A percentile compares a stretch with the other conserved stretches of the same genome.
phyloP scores from a whole-genome alignment of 2,113 vertebrate species.

The Scolopax mira region DNA sequence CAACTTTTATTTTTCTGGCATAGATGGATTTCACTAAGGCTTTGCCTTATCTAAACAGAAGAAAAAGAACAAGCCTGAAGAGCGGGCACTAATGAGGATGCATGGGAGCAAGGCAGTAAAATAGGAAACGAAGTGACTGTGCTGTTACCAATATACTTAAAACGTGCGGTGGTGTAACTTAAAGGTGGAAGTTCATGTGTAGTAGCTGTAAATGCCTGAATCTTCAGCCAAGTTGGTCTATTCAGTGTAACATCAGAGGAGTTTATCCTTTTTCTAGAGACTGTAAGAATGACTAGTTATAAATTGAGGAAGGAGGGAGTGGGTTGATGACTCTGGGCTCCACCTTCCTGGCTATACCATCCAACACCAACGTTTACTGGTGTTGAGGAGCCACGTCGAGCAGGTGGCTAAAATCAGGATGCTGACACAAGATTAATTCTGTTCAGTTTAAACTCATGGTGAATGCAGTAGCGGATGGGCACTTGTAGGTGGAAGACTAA shows the following conservation, averaged over 20 bases:
- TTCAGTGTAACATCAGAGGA: not conserved
- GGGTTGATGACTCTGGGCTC: not conserved
- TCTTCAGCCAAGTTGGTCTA: not conserved
- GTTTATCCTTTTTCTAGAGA: not conserved
- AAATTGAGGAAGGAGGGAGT: not conserved
- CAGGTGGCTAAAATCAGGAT: not conserved
- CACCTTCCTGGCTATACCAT: not conserved
- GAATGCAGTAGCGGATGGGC: not conserved
- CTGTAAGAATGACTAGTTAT: not conserved
- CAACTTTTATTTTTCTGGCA: not conserved
- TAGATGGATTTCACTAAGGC: not conserved
- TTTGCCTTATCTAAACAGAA: not conserved
- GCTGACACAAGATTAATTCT: not conserved
- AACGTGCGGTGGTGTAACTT: rapidly evolving
- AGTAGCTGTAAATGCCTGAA: not conserved
- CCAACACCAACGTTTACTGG: not conserved
- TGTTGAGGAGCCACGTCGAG: not conserved
- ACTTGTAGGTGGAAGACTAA: not conserved
- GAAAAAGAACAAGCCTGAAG: not conserved
- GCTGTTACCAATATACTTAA: not conserved
- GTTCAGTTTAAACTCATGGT: not conserved
- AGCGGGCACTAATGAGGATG: not conserved
- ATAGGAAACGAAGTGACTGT: not conserved
- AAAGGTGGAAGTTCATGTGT: not conserved
- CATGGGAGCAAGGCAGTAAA: not conserved